Evolutionary conservation across 2,797 vertebrate genomes (phyloP).

Genomic region (Halcyon smyrnensis): DNA sequence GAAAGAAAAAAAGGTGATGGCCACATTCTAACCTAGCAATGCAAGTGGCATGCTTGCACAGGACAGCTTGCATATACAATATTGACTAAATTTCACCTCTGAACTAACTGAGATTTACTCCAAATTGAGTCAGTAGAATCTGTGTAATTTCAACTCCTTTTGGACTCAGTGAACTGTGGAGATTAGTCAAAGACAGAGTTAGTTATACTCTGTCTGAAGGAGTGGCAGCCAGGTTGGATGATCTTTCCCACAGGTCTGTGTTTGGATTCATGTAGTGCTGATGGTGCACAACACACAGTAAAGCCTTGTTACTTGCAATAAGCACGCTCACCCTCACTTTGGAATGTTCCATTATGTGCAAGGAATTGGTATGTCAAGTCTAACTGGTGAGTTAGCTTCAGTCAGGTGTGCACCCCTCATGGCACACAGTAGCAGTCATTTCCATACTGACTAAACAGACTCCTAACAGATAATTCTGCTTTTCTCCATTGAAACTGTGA

Average conservation of each 20-base stretch:
- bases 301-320: background rate
- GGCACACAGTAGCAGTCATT: background rate
- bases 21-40: background rate
- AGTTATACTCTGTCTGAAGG: background rate
- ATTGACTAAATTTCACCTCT: background rate
- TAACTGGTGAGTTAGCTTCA: background rate
- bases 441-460: background rate
- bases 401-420: background rate
- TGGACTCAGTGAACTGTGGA: background rate
- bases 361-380: background rate
- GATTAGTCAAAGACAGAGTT: background rate
- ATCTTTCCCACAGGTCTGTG: background rate
- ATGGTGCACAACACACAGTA: accelerated
- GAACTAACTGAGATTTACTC: background rate
- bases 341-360: background rate
- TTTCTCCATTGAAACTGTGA: background rate
- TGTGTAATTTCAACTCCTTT: background rate
- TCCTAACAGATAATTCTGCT: background rate
- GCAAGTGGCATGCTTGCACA: background rate
- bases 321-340: background rate
- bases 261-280: background rate
- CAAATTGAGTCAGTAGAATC: background rate
- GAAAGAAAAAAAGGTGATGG: background rate
- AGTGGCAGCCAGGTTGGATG: background rate
- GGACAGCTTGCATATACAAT: background rate